Conservation (phyloP, 1,140 invertebrate genomes). For the Monochamus saltuarius region DNA sequence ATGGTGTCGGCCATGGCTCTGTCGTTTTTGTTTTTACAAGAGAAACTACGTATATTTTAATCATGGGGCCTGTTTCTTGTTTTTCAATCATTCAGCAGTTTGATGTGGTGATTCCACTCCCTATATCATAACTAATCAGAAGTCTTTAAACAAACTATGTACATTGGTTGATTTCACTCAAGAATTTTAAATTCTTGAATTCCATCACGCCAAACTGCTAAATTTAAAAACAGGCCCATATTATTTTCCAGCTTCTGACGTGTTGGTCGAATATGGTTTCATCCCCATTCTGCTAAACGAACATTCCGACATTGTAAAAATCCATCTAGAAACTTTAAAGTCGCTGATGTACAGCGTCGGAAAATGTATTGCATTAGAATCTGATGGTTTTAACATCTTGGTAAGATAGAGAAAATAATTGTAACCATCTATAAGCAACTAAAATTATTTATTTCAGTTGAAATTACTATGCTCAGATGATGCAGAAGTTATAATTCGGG, state of each 20-base stretch:
- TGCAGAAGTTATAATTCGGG: conserved; percentile 24
- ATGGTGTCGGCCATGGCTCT: too few species aligned
- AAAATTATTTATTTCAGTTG: conserved; percentile 28
- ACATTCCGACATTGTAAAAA: conserved; percentile 25
- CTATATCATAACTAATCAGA: too few species aligned
- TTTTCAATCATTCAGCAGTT: too few species aligned
- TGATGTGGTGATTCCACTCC: too few species aligned
- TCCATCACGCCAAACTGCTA: too few species aligned
- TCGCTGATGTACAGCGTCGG: conserved; percentile 38
- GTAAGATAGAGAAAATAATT: conserved; percentile 23
- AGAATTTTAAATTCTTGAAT: too few species aligned
- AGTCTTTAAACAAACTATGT: too few species aligned
- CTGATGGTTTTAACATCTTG: conserved; percentile 34
- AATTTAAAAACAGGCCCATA: too few species aligned
- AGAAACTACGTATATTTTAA: too few species aligned
- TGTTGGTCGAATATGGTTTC: conserved; percentile 37
- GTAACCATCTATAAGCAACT: conserved; percentile 30
- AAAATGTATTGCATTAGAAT: conserved; percentile 36
- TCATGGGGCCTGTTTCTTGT: too few species aligned
- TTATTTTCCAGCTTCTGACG: conserved; percentile 41
- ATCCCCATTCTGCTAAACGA: conserved; percentile 33
- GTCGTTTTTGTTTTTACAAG: too few species aligned
- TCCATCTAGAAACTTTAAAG: conserved; percentile 39
- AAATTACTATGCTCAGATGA: conserved; percentile 29
- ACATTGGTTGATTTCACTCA: too few species aligned